phyloP scores from a whole-genome alignment of 2,797 vertebrate genomes.

The Arrhamphus sclerolepis region DNA sequence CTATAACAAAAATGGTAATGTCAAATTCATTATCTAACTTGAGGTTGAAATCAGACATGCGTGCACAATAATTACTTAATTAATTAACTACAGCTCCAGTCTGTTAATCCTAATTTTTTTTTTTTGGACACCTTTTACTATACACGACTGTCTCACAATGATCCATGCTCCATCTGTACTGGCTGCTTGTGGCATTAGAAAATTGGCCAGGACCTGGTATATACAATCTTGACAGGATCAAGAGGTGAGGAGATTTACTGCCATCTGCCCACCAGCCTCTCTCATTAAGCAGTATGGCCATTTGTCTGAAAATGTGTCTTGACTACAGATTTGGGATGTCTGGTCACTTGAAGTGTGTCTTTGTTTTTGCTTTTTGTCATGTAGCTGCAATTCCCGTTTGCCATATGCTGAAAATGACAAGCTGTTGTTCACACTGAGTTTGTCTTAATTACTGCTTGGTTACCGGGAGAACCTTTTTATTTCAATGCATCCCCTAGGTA shows the following conservation, averaged over 20 bases:
- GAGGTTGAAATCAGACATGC: no score
- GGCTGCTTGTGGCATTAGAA: constrained; percentile 26
- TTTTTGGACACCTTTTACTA: not conserved
- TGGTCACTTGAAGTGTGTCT: not conserved
- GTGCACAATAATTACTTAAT: no score
- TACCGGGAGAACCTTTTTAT: constrained; percentile 7
- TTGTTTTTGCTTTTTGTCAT: not conserved
- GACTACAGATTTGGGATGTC: not conserved
- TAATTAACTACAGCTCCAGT: not conserved
- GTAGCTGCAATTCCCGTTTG: no score
- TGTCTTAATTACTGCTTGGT: constrained; percentile 1
- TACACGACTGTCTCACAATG: constrained; percentile 6
- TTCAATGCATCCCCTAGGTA: constrained; percentile 6
- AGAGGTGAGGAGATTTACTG: constrained; percentile 25
- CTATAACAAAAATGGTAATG: no score
- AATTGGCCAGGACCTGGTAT: constrained; percentile 17
- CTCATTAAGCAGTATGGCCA: not conserved
- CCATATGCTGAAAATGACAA: no score
- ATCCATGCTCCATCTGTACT: constrained; percentile 15
- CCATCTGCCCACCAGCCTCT: constrained; percentile 7
- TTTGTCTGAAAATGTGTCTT: not conserved
- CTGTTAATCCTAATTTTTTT: constrained; percentile 2
- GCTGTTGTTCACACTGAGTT: no score
- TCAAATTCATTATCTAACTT: no score
- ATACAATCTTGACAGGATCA: constrained; percentile 26